Base-by-base conservation (phyloP, 2,797 vertebrate genomes). In the Trematomus bernacchii region DNA sequence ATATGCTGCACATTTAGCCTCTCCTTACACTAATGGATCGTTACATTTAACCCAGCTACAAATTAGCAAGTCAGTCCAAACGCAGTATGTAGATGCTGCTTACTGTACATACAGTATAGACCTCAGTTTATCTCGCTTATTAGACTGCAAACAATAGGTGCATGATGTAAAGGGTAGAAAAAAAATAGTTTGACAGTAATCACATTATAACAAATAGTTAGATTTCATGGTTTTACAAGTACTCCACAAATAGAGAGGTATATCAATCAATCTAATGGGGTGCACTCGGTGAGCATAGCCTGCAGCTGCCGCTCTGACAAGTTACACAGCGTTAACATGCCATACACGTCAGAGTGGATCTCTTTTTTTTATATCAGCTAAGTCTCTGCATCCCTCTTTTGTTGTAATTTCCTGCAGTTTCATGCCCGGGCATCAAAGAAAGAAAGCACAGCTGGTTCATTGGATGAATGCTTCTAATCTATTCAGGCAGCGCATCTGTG, bases 381-480 rank as follows among this genome's bases (percentile, higher is more conserved):
- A 74, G 71, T 80, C 80, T 58, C 64, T 71, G 76, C 77, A 57
- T 80, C 78, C 48, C 70, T 87, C 84, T 73, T 90, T 84, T 84
- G 87, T 85, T 71, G 69, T 85, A 55, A 91, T 87, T 90, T 88
- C 88, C 91, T 88, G 86, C 87, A 83, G 90, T 85, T 93, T 89
- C 78, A 79, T 88, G 85, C 84, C 73, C 72, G 13, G 77, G 82
- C 90, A 89, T 91, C 89, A 90, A 90, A 90, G 86, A 90, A 90
- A 90, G 86, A 82, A 83, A 87, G 78, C 90, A 76, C 89, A 90
- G 89, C 92, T 93, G 90, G 85, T 85, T 86, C 85, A 87, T 13
- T 86, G 86, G 82, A 78, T 84, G 76, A 89, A 77, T 18, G 79
- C 83, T 92, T 89, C n/a, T 92, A 85, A 91, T 94, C 90, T 90